These are phyloP conservation scores for Ips nitidus DNA, from an alignment of 1,140 invertebrate genomes.

Conservation along the genomic window DNA sequence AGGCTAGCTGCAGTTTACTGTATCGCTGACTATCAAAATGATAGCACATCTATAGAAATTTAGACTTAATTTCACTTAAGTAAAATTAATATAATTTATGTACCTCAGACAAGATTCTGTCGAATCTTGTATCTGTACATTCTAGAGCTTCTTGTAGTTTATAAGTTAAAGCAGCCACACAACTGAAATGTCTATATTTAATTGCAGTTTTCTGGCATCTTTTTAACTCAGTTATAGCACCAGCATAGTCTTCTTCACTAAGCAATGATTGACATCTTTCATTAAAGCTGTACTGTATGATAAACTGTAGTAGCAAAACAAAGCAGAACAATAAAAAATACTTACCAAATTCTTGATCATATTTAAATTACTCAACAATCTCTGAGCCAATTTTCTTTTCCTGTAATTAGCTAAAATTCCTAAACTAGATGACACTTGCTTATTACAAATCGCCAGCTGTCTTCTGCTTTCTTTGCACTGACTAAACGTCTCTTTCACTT, in stretches of 20 bases:
- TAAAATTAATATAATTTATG: not conserved
- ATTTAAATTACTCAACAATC: constrained; percentile 75
- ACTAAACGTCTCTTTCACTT: constrained; percentile 69
- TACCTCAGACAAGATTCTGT: constrained; percentile 81
- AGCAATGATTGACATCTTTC: constrained; percentile 79
- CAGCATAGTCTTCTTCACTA: constrained; percentile 82
- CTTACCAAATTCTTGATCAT: constrained; percentile 80
- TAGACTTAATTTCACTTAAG: not conserved
- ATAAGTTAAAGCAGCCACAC: constrained; percentile 80
- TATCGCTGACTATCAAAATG: constrained; percentile 75
- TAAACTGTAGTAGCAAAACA: not conserved
- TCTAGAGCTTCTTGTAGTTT: constrained; percentile 91
- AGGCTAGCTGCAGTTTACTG: constrained; percentile 81
- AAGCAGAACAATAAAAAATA: constrained; percentile 13
- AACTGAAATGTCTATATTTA: constrained; percentile 80
- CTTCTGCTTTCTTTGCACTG: constrained; percentile 71
- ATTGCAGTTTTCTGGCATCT: constrained; percentile 85
- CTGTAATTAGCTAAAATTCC: constrained; percentile 85
- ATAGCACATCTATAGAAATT: constrained; percentile 60
- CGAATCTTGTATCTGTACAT: constrained; percentile 89
- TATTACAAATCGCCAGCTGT: constrained; percentile 72
- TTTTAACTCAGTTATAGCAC: constrained; percentile 83
- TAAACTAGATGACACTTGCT: constrained; percentile 82
- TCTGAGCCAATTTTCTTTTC: constrained; percentile 78
- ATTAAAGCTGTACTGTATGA: constrained; percentile 74